Evolutionary conservation across 2,888 invertebrate species (phyloP), one percentile per base, ranked within the genome.

Genomic region (Parnassius apollo): DNA sequence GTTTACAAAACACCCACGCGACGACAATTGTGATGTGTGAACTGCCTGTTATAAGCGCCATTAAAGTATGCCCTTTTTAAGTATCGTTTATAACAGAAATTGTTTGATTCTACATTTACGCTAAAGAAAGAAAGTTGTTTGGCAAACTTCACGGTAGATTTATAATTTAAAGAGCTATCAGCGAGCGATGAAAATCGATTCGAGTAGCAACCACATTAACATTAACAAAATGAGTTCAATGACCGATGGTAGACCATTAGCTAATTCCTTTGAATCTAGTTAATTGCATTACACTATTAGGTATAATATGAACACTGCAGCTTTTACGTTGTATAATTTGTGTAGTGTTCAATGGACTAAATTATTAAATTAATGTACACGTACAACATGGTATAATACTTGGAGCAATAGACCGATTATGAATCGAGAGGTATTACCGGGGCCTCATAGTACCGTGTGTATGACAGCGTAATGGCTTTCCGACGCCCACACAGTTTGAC

Each of bases 201-300:
- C 64, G 66, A 76, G 72, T 76, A 74, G 72, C 67, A 75, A 68
- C 69, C 71, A 70, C 68, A 77, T 83, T 81, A 75, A 75, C 75
- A 83, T 82, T 78, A 80, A 86, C 85, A 81, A 81, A 65, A 67
- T 18, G 49, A 74, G 87, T 77, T 84, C 81, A 75, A 71, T 67
- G 83, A 80, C 82, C 85, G 72, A 64, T 68, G 70, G 68, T 68
- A 64, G 58, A 65, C 69, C 71, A 72, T 77, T 77, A 75, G 69
- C 78, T 79, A 75, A 78, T 78, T 75, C 65, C 70, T 73, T 67
- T 64, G 58, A 73, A 75, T 75, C 70, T 69, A 68, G 75, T 73
- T 74, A 72, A 76, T 77, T 77, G 70, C 69, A 69, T 61, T 66
- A 45, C 13, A 57, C 9, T 46, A 42, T 44, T 57, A 57, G 57